Evolutionary conservation across 2,113 vertebrate genomes (phyloP), one percentile per base, ranked within the genome.

Genomic region (Dinomys branickii): DNA sequence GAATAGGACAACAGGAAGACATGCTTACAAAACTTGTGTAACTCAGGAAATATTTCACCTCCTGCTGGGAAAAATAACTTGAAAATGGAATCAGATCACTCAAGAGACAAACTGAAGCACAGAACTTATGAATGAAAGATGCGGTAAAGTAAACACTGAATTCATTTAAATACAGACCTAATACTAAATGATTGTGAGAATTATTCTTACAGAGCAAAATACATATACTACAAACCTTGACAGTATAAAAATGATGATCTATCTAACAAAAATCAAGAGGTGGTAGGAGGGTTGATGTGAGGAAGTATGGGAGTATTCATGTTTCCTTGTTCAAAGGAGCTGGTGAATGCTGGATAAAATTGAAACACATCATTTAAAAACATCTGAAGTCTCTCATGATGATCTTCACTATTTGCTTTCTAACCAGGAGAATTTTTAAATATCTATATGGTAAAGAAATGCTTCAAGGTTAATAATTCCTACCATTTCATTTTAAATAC

Each of bases 31-130:
- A 91, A 96, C 67, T 85, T 84, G 82, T 47, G 35, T 78, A 67
- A 88, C 52, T 85, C 61, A 84, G 69, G 35, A 95, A 94, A 94
- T 91, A 80, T 5, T 84, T 78, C 26, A 84, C 35, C 85, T 71
- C 61, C 95, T 65, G 59, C 38, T 88, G 52, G 80, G 16, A 75
- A 83, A 69, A 86, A 35, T 67, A 30, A 90, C 67, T 91, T 90
- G 82, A 93, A 95, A 91, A 89, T 90, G 61, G 94, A 96, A 94
- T 95, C 69, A 78, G 33, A 19, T 85, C 47, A 93, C 65, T 78
- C 89, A 95, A 52, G 41, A 69, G 58, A 90, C 91, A 50, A 96
- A 89, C 65, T 83, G 85, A 92, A 94, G 47, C 10, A 35, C 14
- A 50, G 67, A 69, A 87, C 16, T 90, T 52, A 87, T 75, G 73